phyloP scores from a whole-genome alignment of 1,140 invertebrate genomes.

The Trinorchestia longiramus region DNA sequence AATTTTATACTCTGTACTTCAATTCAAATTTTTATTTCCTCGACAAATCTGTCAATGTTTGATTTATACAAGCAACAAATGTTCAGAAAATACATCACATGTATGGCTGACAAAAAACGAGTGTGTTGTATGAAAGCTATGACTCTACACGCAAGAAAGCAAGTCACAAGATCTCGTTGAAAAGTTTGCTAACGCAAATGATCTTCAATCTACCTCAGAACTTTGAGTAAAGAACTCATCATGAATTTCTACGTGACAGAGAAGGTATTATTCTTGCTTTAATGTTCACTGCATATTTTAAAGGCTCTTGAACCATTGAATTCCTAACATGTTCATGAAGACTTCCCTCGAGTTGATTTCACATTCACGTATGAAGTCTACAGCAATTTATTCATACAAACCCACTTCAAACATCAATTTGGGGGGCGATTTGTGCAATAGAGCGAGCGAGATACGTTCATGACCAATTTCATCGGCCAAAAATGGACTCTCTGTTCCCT shows the following conservation, averaged over 20 bases:
- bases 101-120: background rate
- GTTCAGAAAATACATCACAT: background rate
- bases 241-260: background rate
- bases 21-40: background rate
- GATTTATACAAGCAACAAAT: background rate
- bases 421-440: slow-evolving; percentile 31
- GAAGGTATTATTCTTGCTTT: background rate
- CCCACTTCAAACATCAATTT: slow-evolving; percentile 33
- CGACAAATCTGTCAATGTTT: background rate
- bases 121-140: background rate
- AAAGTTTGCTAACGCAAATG: background rate
- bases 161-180: background rate
- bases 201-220: background rate
- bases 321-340: background rate
- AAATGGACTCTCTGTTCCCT: slow-evolving; percentile 21
- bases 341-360: background rate
- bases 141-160: background rate
- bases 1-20: no score
- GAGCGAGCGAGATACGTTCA: background rate
- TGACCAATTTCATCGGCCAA: slow-evolving; percentile 38
- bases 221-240: background rate
- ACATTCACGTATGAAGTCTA: background rate
- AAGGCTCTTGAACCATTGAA: background rate
- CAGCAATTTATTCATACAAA: slow-evolving; percentile 31
- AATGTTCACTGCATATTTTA: background rate